Percentiles rank a stretch among this genome's conserved stretches.
Evolutionary conservation across 2,113 vertebrate species (phyloP).

Genomic region (Prolemur simus): DNA sequence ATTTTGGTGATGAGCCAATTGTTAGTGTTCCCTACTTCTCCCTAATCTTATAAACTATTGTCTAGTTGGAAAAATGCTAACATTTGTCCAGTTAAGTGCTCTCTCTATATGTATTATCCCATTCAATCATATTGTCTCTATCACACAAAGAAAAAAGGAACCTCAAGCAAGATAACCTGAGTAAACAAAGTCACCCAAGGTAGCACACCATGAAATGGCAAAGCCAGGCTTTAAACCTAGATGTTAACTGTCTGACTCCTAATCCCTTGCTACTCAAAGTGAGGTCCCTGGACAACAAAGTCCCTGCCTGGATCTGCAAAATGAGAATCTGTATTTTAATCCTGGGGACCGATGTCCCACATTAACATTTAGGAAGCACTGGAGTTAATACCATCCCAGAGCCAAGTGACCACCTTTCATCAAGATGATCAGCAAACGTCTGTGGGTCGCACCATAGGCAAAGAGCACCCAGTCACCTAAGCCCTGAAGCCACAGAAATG

Average conservation of each 20-base stretch:
- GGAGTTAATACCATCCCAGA: not conserved
- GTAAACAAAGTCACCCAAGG: not conserved
- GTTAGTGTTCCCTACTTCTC: not conserved
- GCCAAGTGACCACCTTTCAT: not conserved
- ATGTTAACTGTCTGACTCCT: not conserved
- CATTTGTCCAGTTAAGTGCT: not conserved
- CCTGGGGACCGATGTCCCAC: not conserved
- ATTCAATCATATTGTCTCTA: not conserved
- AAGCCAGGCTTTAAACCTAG: not conserved
- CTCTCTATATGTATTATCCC: not conserved
- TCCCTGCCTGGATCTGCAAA: not conserved
- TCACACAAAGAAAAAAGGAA: not conserved
- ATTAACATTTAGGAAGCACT: not conserved
- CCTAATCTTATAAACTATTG: not conserved
- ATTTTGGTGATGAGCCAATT: not conserved
- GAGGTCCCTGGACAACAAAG: not conserved
- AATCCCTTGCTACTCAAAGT: not conserved
- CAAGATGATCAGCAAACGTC: not conserved
- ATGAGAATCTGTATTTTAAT: not conserved
- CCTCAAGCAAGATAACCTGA: not conserved
- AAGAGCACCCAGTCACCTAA: not conserved
- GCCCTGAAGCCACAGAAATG: not conserved
- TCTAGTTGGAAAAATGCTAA: not conserved
- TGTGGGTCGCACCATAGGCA: not conserved
- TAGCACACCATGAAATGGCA: not conserved